A percentile compares a stretch with the other conserved stretches of the same genome.
phyloP scores from a whole-genome alignment of 35 echinoderm and acorn worm species.

The Heliocidaris tuberculata region DNA sequence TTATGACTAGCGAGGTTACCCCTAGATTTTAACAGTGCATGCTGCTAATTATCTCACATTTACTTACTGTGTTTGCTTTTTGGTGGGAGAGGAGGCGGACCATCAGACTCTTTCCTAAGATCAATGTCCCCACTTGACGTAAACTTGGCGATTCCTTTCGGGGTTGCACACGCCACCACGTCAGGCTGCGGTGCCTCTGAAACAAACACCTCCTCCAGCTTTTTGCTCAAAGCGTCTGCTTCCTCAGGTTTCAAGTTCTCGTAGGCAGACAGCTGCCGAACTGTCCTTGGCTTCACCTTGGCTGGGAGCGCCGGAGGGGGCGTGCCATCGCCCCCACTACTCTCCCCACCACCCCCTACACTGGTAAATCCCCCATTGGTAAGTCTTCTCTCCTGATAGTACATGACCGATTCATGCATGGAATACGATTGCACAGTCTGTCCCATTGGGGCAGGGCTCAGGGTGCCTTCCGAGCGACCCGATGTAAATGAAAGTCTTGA shows the following conservation, averaged over 20 bases:
- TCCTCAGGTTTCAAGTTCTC: constrained; percentile 77
- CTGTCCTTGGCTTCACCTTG: constrained; percentile 54
- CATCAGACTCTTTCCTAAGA: constrained; percentile 36
- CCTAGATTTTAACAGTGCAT: no score
- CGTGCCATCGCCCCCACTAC: constrained; percentile 48
- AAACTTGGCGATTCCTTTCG: constrained; percentile 40
- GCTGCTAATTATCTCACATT: no score
- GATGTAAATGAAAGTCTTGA: constrained; percentile 74
- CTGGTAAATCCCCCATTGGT: background rate
- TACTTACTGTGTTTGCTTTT: constrained; percentile 94
- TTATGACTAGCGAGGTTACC: no score
- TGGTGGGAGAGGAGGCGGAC: constrained; percentile 79
- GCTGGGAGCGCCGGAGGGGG: constrained; percentile 65
- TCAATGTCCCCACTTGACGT: constrained; percentile 20
- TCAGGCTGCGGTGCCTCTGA: constrained; percentile 11
- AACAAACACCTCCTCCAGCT: constrained; percentile 54
- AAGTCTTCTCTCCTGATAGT: constrained; percentile 19
- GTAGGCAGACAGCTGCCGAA: constrained; percentile 75
- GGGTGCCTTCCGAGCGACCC: constrained; percentile 1
- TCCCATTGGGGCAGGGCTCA: background rate
- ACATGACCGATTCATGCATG: background rate
- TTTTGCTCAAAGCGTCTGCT: constrained; percentile 42
- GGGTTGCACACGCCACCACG: constrained; percentile 25
- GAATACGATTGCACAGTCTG: background rate
- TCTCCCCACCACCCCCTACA: constrained; percentile 23